A percentile compares a stretch with the other conserved stretches of the same genome.
Evolutionary conservation across 2,113 vertebrate species (phyloP).

Genomic region (Rhabdomys dilectus): DNA sequence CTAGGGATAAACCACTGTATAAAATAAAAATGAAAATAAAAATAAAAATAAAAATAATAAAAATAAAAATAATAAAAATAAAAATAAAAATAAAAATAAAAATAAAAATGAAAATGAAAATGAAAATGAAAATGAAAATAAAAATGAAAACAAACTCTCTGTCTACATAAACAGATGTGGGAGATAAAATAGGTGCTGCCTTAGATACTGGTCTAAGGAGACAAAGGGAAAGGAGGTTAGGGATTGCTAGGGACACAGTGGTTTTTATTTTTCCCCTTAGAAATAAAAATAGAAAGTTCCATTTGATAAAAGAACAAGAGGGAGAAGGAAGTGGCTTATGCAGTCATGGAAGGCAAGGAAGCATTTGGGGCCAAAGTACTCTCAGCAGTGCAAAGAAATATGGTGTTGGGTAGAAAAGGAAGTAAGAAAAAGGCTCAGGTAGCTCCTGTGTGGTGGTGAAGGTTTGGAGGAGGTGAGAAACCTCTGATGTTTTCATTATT

Average conservation of each 20-base stretch:
- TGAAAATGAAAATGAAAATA: no score
- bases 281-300: not conserved
- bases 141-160: no score
- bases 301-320: not conserved
- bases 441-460: no score
- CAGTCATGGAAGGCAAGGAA: rapidly evolving
- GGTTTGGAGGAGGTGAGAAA: not conserved
- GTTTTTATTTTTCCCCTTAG: no score
- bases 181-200: not conserved
- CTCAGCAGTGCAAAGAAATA: rapidly evolving
- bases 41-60: no score
- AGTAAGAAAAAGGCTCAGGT: not conserved
- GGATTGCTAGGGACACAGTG: rapidly evolving
- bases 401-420: no score
- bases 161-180: not conserved
- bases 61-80: no score
- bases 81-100: no score
- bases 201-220: not conserved
- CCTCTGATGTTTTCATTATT: not conserved
- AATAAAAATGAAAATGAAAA: not conserved
- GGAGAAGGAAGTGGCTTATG: not conserved
- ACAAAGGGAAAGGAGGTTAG: not conserved
- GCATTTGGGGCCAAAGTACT: not conserved
- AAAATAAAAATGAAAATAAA: not conserved
- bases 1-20: rapidly evolving